Evolutionary conservation across 2,797 vertebrate species (phyloP), one percentile per base, ranked within the genome.

Genomic region (Crax fasciolata): DNA sequence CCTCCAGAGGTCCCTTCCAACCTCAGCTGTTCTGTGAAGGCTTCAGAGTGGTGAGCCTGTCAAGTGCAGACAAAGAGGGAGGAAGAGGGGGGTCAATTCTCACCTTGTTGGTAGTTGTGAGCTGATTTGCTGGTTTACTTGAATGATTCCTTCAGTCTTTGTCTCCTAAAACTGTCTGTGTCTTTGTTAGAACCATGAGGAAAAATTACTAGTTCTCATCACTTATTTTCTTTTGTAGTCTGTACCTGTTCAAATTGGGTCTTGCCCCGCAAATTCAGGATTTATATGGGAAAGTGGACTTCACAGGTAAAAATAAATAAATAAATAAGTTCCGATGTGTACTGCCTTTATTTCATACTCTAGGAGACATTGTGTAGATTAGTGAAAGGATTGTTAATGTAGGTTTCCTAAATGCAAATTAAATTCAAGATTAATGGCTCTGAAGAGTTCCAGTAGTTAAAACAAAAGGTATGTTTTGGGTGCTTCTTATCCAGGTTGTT

Each of bases 221-320:
- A 11, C 32, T 70, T 72, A 3, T 81, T n/a, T 94, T 94, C 19
- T 97, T 76, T 96, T 81, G 72, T 96, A 99, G 99, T 91, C 97
- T 99, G 89, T 99, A 99, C 98, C 98, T 99, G 97, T 99, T 99
- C 98, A 99, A 99, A 96, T 98, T 99, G 48, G 99, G 99, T 62
- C 98, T 99, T 94, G 99, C 99, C 4, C 99, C 99, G 3, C 99
- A 99, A 98, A 99, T 99, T 96, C 99, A 99, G 97, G 99, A 99
- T 96, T 98, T 99, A 35, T 99, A 99, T 74, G 99, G 99, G 91
- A 99, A 99, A 96, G 99, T 99, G 16, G 99, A 99, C 94, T 99
- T 99, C 97, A 99, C 99, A 97, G 99, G 99, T 99, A 96, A 99
- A 98, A 80, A 8, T 35, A 28, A 57, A 32, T 24, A 63, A 14